phyloP scores from a whole-genome alignment of 2,113 vertebrate genomes.

The Cyrtonyx montezumae region DNA sequence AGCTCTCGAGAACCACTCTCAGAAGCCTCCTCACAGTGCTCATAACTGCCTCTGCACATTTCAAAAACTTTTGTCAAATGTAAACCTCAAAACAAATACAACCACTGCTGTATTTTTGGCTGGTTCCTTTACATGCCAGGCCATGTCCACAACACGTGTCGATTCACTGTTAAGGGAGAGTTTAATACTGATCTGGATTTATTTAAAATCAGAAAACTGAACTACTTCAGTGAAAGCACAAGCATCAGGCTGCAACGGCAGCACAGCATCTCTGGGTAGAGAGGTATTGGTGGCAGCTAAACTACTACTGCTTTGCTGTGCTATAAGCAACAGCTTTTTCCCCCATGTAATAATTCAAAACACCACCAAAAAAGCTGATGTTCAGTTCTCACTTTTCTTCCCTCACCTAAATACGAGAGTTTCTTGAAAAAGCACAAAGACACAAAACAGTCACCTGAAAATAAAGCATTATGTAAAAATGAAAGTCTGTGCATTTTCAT shows the following conservation, averaged over 20 bases:
- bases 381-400: background rate
- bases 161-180: background rate
- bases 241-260: background rate
- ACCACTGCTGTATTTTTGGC: constrained; percentile 14
- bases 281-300: background rate
- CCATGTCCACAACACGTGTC: background rate
- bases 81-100: constrained; percentile 48
- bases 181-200: background rate
- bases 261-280: background rate
- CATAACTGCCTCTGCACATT: constrained; percentile 7
- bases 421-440: background rate
- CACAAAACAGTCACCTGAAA: background rate
- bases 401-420: background rate
- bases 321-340: background rate
- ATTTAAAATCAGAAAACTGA: background rate
- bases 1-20: background rate
- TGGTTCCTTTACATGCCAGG: constrained; percentile 19
- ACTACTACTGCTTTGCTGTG: background rate
- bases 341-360: background rate
- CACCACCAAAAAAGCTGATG: background rate
- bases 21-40: background rate
- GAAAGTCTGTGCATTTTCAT: background rate
- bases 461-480: background rate
- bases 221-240: constrained; percentile 2
- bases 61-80: constrained; percentile 39